Conservation (phyloP, 2,888 invertebrate species). For the Ophion costatus region DNA sequence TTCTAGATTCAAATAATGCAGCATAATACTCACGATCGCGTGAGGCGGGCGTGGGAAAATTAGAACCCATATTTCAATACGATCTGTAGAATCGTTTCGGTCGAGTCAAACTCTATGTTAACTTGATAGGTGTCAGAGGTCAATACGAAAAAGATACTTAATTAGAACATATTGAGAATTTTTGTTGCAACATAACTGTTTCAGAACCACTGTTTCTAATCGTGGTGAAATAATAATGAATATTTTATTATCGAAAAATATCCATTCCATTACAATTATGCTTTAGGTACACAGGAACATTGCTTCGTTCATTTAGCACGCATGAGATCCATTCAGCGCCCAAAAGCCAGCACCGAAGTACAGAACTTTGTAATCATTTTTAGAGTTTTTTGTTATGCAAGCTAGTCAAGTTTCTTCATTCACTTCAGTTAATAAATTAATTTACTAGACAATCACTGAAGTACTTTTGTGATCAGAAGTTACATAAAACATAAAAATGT, state of each 20-base stretch:
- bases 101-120: neutral
- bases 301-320: too few species aligned
- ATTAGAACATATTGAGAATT: neutral
- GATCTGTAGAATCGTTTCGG: neutral
- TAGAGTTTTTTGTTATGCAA: too few species aligned
- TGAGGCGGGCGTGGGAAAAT: neutral
- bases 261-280: too few species aligned
- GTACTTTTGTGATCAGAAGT: too few species aligned
- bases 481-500: too few species aligned
- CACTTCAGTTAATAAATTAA: too few species aligned
- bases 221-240: neutral
- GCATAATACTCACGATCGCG: neutral
- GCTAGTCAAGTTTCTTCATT: too few species aligned
- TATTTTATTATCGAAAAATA: neutral
- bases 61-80: neutral
- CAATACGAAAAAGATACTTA: neutral
- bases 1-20: constrained; percentile 41
- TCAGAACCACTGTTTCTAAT: neutral
- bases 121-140: neutral
- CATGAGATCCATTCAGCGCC: too few species aligned
- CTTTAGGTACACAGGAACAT: too few species aligned
- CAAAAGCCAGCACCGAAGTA: too few species aligned
- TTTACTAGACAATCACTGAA: too few species aligned
- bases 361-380: too few species aligned
- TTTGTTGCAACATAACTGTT: neutral